These are phyloP conservation scores for Tyrophagus putrescentiae DNA, from an alignment of 1,140 invertebrate species.

Conservation along the genomic window DNA sequence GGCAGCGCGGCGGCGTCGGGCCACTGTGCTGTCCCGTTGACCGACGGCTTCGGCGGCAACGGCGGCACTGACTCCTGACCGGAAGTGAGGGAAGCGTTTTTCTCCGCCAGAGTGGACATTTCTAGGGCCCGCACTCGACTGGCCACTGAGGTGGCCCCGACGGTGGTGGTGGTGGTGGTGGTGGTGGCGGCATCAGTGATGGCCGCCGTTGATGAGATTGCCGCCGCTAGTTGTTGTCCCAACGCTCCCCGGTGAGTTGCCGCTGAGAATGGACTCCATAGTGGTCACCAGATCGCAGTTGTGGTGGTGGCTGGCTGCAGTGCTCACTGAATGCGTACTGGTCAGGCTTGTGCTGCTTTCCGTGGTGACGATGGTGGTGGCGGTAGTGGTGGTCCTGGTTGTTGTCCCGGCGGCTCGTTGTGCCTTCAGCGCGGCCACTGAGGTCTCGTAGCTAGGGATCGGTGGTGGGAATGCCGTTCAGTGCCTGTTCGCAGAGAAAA, in stretches of 20 bases:
- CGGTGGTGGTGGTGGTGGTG: too few relatives aligned
- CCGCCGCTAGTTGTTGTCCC: constrained; percentile 9
- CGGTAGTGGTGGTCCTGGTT: neutral
- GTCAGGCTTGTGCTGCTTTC: neutral
- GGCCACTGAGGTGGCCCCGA: too few relatives aligned
- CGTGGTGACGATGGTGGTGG: constrained; percentile 1
- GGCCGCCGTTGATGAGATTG: constrained; percentile 25
- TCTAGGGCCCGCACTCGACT: too few relatives aligned
- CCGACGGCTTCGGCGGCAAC: constrained; percentile 24
- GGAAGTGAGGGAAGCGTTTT: too few relatives aligned
- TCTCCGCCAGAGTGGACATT: too few relatives aligned
- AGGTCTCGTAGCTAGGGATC: constrained; percentile 80
- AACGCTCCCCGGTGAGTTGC: constrained; percentile 27
- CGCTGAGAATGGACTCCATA: constrained; percentile 29
- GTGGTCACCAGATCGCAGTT: constrained; percentile 28
- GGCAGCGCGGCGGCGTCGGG: constrained; percentile 19
- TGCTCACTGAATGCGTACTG: neutral
- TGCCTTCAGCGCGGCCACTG: constrained; percentile 68
- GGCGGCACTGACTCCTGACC: constrained; percentile 19
- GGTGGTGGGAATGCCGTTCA: constrained; percentile 49
- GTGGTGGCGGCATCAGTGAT: constrained; percentile 19
- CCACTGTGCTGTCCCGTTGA: too few relatives aligned
- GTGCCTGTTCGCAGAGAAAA: too few relatives aligned
- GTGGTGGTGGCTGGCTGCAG: too few relatives aligned
- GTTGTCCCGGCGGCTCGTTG: constrained; percentile 39